Evolutionary conservation across 2,113 vertebrate genomes (phyloP).

Genomic region (Sylvilagus bachmani): DNA sequence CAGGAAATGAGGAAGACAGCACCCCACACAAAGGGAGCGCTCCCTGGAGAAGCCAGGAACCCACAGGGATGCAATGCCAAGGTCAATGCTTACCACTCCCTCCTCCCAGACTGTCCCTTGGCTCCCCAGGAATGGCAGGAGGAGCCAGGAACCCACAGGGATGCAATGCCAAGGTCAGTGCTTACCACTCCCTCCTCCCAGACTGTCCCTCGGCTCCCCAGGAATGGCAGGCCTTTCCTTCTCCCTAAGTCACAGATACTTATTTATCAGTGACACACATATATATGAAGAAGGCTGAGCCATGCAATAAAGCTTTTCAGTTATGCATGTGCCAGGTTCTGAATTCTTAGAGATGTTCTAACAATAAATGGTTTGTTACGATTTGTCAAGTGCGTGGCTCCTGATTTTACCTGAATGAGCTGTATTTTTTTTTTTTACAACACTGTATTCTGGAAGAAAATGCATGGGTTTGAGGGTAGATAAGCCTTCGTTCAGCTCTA

Average conservation of each 20-base stretch:
- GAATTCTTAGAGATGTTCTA: not conserved
- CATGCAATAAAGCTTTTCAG: not conserved
- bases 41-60: not conserved
- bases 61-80: not conserved
- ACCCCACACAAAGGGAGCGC: not conserved
- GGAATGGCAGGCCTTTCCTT: not conserved
- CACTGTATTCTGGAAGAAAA: not conserved
- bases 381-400: not conserved
- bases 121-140: not conserved
- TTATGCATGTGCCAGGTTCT: not conserved
- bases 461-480: not conserved
- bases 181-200: not conserved
- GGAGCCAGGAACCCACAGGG: not conserved
- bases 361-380: not conserved
- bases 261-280: not conserved
- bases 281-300: not conserved
- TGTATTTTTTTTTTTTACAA: not conserved
- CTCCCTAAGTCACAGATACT: not conserved
- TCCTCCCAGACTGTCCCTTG: not conserved
- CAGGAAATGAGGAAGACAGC: conserved; percentile 61
- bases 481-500: not conserved
- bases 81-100: not conserved
- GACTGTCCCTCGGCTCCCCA: not conserved
- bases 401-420: conserved; percentile 11
- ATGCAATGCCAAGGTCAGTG: too few relatives aligned